Conservation (phyloP, 2,888 invertebrate genomes). For the Pseudanteris insignis region DNA sequence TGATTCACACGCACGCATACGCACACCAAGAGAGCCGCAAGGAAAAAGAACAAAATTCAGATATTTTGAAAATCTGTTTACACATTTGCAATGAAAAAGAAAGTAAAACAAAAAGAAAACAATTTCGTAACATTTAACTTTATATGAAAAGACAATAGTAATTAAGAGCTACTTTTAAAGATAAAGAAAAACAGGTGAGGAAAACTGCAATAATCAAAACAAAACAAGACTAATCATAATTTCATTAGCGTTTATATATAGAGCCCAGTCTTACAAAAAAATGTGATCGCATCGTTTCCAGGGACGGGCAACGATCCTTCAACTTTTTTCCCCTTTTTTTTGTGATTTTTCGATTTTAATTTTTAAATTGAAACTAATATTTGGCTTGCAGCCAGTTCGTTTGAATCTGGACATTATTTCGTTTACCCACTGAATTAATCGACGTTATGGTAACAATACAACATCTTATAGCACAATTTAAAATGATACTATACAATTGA, state of each 20-base stretch:
- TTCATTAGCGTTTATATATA: conserved; percentile 65
- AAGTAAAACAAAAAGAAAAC: too few species aligned
- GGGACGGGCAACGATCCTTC: conserved; percentile 65
- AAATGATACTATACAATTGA: conserved; percentile 65
- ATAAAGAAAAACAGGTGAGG: conserved; percentile 48
- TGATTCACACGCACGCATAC: too few species aligned
- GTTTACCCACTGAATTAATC: conserved; percentile 62
- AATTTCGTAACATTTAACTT: too few species aligned
- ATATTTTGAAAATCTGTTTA: too few species aligned
- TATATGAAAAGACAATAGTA: too few species aligned
- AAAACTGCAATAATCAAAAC: conserved; percentile 59
- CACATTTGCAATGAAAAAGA: too few species aligned
- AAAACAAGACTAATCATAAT: conserved; percentile 61
- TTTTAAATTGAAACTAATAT: conserved; percentile 59
- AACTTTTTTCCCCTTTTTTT: conserved; percentile 39
- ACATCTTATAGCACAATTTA: conserved; percentile 63
- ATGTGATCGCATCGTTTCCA: conserved; percentile 64
- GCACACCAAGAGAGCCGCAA: too few species aligned
- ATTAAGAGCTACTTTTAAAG: too few species aligned
- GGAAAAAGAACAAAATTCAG: too few species aligned
- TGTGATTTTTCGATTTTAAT: conserved; percentile 13
- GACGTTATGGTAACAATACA: conserved; percentile 60
- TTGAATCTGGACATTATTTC: conserved; percentile 38
- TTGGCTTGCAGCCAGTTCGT: conserved; percentile 61
- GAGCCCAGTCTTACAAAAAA: conserved; percentile 67